Evolutionary conservation across 1,140 invertebrate genomes (phyloP), one percentile per base, ranked within the genome.

Genomic region (Holcopasites calliopsidis): DNA sequence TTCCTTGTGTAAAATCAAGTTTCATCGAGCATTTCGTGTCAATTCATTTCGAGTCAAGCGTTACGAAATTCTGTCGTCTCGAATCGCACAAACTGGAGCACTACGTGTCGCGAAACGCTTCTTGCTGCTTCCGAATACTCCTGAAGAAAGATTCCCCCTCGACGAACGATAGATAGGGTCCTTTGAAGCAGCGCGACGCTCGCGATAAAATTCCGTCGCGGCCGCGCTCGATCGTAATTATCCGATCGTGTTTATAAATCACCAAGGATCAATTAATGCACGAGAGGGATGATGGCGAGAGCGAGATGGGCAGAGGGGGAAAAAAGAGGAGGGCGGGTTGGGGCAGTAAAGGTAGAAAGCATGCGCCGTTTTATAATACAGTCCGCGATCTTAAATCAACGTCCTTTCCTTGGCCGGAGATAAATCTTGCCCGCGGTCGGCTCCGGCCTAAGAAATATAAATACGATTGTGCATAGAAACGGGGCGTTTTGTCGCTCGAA

Each of bases 251-350:
- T 77, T 77, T 80, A 70, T 77, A 80, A 77, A 80, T 80, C 78
- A 77, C 35, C n/a, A n/a, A 13, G 76, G 79, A 83, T 78, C 64
- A 83, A 78, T 83, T 81, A 80, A 78, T 77, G 60, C 69, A 40
- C 18, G 38, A 44, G 35, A 50, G 7, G 7, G 23, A 16, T n/a
- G 26, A 49, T 2, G 3, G 38, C 35, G 40, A 21, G 38, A n/a
- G 35, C 7, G 33, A 7, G 42, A n/a, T 13, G 44, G 57, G 26
- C 1, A 10, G 44, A 31, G 42, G 16, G 2, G 26, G 54, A 18
- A 38, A 38, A 60, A 35, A n/a, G 38, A 65, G 64, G 44, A n/a
- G n/a, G n/a, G n/a, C n/a, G n/a, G n/a, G n/a, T n/a, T n/a, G 50
- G 23, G 11, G n/a, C 28, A 55, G 31, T 42, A 38, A 61, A 47